Conservation (phyloP, 2,113 vertebrate genomes). For the Platichthys stellatus region DNA sequence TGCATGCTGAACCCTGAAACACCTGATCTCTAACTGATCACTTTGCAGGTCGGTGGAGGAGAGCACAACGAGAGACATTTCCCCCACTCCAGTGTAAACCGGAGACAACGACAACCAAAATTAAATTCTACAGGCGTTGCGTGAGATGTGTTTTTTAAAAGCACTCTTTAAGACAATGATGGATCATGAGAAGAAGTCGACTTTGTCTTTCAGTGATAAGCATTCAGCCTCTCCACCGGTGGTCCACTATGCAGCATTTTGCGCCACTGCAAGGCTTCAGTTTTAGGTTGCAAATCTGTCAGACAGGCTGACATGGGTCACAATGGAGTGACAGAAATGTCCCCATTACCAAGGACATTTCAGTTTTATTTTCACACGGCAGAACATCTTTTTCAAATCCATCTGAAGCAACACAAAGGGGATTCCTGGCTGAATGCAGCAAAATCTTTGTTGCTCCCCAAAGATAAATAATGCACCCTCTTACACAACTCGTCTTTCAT, state of each 20-base stretch:
- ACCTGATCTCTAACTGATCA: slow-evolving; percentile 37
- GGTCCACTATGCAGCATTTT: slow-evolving; percentile 67
- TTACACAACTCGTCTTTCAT: slow-evolving; percentile 61
- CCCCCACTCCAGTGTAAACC: slow-evolving; percentile 13
- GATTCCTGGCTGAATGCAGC: slow-evolving; percentile 53
- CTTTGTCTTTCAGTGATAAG: slow-evolving; percentile 55
- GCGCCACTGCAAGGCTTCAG: slow-evolving; percentile 63
- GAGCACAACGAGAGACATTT: slow-evolving; percentile 29
- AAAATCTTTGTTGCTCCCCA: slow-evolving; percentile 50
- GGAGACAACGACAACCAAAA: slow-evolving; percentile 26
- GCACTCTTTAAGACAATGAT: slow-evolving; percentile 49
- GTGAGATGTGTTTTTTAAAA: slow-evolving; percentile 27
- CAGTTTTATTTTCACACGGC: slow-evolving; percentile 45
- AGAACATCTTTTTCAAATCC: slow-evolving; percentile 69
- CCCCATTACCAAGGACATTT: slow-evolving; percentile 70
- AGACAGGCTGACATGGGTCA: slow-evolving; percentile 58
- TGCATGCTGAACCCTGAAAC: slow-evolving; percentile 53
- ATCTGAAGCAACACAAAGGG: slow-evolving; percentile 63
- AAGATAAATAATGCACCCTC: slow-evolving; percentile 67
- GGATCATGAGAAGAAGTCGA: slow-evolving; percentile 32
- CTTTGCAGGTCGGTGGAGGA: slow-evolving; percentile 58
- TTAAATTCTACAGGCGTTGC: slow-evolving; percentile 17
- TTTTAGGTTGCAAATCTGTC: slow-evolving; percentile 68
- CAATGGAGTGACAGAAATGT: slow-evolving; percentile 68
- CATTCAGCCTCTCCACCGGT: slow-evolving; percentile 60